phyloP scores from a whole-genome alignment of 1,140 invertebrate genomes.

The Ceratoteleas bidentatus region DNA sequence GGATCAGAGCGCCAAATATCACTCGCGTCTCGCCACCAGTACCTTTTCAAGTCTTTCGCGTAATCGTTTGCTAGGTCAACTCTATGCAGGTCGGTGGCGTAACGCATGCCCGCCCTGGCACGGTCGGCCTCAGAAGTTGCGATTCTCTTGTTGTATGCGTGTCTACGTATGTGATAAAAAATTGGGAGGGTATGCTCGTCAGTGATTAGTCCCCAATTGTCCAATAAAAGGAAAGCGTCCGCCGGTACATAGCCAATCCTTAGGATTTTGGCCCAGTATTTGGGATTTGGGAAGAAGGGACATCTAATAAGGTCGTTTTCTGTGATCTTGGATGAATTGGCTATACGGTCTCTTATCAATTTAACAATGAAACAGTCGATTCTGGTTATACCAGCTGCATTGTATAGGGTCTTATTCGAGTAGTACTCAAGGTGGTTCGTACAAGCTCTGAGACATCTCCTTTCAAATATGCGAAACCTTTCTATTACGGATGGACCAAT shows the following conservation, averaged over 20 bases:
- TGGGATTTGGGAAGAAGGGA: not conserved
- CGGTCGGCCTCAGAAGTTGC: too few relatives aligned
- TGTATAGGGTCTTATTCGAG: not conserved
- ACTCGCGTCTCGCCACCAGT: too few relatives aligned
- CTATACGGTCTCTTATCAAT: slow-evolving; percentile 12
- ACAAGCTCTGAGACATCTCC: slow-evolving; percentile 16
- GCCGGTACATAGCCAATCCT: not conserved
- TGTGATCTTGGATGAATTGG: not conserved
- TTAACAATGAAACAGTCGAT: slow-evolving; percentile 19
- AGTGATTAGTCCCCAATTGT: not conserved
- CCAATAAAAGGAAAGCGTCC: not conserved
- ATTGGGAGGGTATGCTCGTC: not conserved
- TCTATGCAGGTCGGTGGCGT: too few relatives aligned
- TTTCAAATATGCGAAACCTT: slow-evolving; percentile 28
- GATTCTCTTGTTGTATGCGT: not conserved
- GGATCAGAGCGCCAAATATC: too few relatives aligned
- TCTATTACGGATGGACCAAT: slow-evolving; percentile 31
- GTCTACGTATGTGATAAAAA: not conserved
- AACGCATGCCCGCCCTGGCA: too few relatives aligned
- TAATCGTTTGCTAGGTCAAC: too few relatives aligned
- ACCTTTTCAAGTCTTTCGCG: too few relatives aligned
- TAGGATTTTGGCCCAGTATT: not conserved
- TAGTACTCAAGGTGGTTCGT: not conserved
- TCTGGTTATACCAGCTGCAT: not conserved
- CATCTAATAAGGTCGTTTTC: not conserved